Conservation (phyloP, 2,113 vertebrate species). For the Microcebus tavaratra region DNA sequence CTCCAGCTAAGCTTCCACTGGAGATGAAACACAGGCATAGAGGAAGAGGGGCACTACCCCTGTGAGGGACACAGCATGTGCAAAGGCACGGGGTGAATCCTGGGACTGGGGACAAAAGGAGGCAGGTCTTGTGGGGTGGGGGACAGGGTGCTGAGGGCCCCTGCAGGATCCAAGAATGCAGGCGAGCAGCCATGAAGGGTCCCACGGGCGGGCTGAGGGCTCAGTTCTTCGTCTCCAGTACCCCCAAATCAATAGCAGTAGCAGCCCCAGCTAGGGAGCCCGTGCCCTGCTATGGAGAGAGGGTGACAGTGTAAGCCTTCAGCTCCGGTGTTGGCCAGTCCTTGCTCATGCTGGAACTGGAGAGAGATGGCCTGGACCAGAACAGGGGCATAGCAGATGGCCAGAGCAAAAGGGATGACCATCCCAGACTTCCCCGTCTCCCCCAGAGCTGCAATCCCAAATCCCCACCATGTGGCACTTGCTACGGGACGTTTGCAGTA, state of each 20-base stretch:
- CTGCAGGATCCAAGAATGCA: not conserved
- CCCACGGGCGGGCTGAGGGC: not conserved
- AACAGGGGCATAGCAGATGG: not conserved
- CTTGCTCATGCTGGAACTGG: not conserved
- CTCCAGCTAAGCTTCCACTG: not conserved
- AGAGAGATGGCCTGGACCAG: not conserved
- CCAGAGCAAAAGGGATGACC: not conserved
- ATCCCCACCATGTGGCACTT: rapidly evolving
- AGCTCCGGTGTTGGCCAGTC: not conserved
- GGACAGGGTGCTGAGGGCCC: not conserved
- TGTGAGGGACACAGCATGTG: not conserved
- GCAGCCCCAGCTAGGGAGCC: not conserved
- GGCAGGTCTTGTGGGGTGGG: not conserved
- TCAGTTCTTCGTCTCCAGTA: not conserved
- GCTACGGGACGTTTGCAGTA: not conserved
- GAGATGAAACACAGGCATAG: not conserved
- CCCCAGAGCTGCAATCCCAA: not conserved
- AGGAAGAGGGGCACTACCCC: not conserved
- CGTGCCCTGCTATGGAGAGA: not conserved
- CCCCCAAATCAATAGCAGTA: not conserved
- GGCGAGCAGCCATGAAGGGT: not conserved
- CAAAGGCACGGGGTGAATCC: not conserved
- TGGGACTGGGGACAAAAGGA: rapidly evolving
- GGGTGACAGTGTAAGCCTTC: not conserved
- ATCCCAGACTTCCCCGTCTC: not conserved